These are phyloP conservation scores for Linepithema humile DNA, from an alignment of 1,140 invertebrate species.

Conservation along the genomic window DNA sequence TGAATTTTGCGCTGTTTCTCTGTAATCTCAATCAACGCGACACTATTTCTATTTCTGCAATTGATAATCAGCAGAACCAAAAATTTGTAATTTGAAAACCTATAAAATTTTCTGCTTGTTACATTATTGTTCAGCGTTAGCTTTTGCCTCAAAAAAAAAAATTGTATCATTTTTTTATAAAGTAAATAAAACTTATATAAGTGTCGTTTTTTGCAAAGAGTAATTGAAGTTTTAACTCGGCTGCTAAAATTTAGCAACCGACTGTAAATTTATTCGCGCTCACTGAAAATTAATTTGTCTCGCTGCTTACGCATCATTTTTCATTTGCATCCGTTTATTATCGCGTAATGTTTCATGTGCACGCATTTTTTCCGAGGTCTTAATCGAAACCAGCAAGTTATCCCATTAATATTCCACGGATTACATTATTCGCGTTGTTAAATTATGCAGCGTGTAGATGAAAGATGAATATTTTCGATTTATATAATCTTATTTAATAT, in stretches of 20 bases:
- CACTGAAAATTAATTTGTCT: slow-evolving; percentile 23
- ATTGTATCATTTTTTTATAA: too few species aligned
- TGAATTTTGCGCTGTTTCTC: not conserved
- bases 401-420: not conserved
- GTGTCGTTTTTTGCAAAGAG: too few species aligned
- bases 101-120: not conserved
- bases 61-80: not conserved
- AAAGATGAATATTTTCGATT: slow-evolving; percentile 18
- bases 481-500: slow-evolving; percentile 1
- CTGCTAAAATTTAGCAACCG: not conserved
- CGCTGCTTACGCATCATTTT: not conserved
- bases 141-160: not conserved
- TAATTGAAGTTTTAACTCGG: slow-evolving; percentile 13
- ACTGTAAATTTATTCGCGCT: slow-evolving; percentile 19
- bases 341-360: not conserved
- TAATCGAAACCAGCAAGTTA: not conserved
- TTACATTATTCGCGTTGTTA: not conserved
- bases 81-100: not conserved
- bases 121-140: not conserved
- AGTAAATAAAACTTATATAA: too few species aligned
- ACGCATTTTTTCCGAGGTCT: not conserved
- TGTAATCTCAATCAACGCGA: not conserved
- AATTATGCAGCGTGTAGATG: not conserved
- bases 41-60: not conserved
- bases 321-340: slow-evolving; percentile 4